Evolutionary conservation across 2,797 vertebrate species (phyloP), one percentile per base, ranked within the genome.

Genomic region (Anomalospiza imberbis): DNA sequence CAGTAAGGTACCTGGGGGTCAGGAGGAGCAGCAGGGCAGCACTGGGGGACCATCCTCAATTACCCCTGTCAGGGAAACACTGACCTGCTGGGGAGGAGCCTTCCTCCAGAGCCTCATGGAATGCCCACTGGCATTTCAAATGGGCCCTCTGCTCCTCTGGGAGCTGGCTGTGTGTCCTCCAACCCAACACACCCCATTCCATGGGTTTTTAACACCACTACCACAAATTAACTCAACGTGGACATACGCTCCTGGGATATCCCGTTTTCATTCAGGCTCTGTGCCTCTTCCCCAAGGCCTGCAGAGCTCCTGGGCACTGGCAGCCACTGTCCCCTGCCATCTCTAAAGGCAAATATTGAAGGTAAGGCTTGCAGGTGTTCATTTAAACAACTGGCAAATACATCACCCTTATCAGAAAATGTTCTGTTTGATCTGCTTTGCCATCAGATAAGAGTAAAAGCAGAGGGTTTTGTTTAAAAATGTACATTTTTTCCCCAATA

Each of bases 301-400:
- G 55, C 77, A 31, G 4, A 9, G 70, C 42, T 51, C 6, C 55
- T 38, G 47, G 82, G 60, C 55, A 40, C 61, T n/a, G 47, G 42
- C 79, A 82, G 42, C 50, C 58, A 6, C 60, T 54, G 85, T 86
- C 70, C 83, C 84, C 73, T 31, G 66, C 63, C 78, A 50, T 68
- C 47, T 67, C 89, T 24, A 8, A 79, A 88, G 42, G 71, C 74
- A 95, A 95, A 96, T 85, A 93, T 28, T 86, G 89, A 67, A 84
- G 67, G 82, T 32, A 86, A 73, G 71, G 42, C 67, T 86, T 48
- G 16, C 50, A 60, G 66, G n/a, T 8, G 0, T 51, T 94, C 62
- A 32, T 90, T 93, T 67, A 73, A 88, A 90, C 91, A 86, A 77
- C 73, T 42, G 36, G 60, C 74, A 92, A 91, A 88, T 57, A 79